Base-by-base conservation (phyloP, 2,888 invertebrate genomes). In the Lutraria lutraria region DNA sequence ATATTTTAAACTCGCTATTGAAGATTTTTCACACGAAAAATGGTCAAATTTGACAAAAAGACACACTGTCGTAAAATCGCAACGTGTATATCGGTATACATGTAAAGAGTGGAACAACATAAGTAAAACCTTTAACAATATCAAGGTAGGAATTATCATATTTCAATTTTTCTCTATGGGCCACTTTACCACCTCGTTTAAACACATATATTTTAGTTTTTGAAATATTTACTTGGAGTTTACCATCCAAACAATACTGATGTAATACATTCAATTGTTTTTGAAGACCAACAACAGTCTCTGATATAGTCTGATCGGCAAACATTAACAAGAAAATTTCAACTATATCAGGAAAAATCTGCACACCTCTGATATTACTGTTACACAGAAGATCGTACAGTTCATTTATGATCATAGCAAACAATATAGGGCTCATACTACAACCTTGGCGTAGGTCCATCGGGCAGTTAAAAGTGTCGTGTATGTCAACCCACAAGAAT, bases 161-260 rank as follows among this genome's bases (percentile, higher is more conserved):
- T 15, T 54, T 72, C 85, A 88, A 25, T 81, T 63, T 81, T n/a
- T 88, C 85, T 15, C 54, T 54, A 72, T 31, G 31, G 15, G 85
- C 63, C 21, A 83, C n/a, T 34, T 2, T 85, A 4, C 86, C 60
- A 43, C 83, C 83, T 63, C 72, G 63, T 79, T 86, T 86, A 76
- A 89, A 88, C 12, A 88, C 88, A n/a, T 81, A 19, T 29, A 88
- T 63, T 85, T 88, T 88, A n/a, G 84, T 63, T 83, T 85, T 88
- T 19, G 63, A n/a, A 16, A 31, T 63, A 72, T 85, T 83, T 56
- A 87, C 87, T 13, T 31, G 56, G 76, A 87, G 43, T 79, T 60
- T 83, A 31, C 68, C 60, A 12, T 83, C 29, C 21, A 54, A 52
- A 60, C 87, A 87, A 83, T 76, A 87, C 19, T 56, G 10, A 21